These are phyloP conservation scores for Anoplius nigerrimus DNA, from an alignment of 2,888 invertebrate genomes.

Conservation along the genomic window DNA sequence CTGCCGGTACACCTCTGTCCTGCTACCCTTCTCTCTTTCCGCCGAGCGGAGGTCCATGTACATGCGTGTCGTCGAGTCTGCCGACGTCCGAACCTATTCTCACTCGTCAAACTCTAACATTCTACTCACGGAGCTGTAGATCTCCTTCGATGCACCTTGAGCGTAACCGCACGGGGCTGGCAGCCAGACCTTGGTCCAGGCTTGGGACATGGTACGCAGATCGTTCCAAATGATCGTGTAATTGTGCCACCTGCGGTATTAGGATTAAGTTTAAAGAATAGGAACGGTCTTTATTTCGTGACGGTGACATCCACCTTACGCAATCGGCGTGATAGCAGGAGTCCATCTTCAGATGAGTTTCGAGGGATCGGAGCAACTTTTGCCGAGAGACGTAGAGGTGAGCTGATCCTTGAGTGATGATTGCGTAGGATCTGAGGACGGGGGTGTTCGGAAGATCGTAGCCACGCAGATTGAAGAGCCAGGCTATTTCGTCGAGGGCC, in stretches of 20 bases:
- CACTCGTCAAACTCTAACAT: no score
- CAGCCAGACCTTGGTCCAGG: slow-evolving; percentile 81
- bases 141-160: slow-evolving; percentile 84
- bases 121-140: slow-evolving; percentile 70
- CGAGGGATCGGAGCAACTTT: slow-evolving; percentile 77
- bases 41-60: background rate
- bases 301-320: slow-evolving; percentile 77
- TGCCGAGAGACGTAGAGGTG: slow-evolving; percentile 83
- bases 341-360: slow-evolving; percentile 77
- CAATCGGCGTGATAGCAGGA: slow-evolving; percentile 79
- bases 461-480: slow-evolving; percentile 92
- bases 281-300: no score
- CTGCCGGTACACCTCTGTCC: background rate
- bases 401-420: slow-evolving; percentile 81
- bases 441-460: slow-evolving; percentile 89
- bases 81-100: background rate
- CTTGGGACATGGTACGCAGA: slow-evolving; percentile 80
- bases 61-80: background rate
- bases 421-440: slow-evolving; percentile 85
- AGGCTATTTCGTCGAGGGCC: slow-evolving; percentile 91
- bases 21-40: background rate
- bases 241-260: slow-evolving; percentile 79
- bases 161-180: slow-evolving; percentile 84
- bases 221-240: slow-evolving; percentile 84
- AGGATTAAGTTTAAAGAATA: background rate